Percentiles rank a stretch among this genome's conserved stretches.
Evolutionary conservation across 2,888 invertebrate genomes (phyloP).

Genomic region (Epinotia ramella): DNA sequence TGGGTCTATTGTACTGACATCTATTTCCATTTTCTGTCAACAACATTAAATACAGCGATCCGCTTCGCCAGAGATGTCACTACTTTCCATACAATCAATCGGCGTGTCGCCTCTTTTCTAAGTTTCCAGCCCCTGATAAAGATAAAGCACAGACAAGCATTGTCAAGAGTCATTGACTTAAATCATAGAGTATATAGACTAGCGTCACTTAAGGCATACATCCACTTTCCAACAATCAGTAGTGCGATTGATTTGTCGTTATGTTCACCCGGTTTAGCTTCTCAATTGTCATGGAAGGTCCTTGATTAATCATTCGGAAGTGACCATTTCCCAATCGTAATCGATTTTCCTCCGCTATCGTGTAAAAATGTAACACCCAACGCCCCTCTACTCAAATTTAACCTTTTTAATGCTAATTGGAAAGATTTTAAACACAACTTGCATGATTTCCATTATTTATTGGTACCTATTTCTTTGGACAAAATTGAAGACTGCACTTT

Average conservation of each 20-base stretch:
- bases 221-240: too few species aligned
- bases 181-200: too few species aligned
- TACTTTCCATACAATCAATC: too few species aligned
- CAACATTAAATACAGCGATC: too few species aligned
- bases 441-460: not conserved
- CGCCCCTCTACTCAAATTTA: not conserved
- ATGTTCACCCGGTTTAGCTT: not conserved
- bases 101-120: too few species aligned
- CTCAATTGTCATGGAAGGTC: not conserved
- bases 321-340: slow-evolving; percentile 1
- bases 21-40: too few species aligned
- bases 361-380: not conserved
- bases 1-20: too few species aligned
- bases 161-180: too few species aligned
- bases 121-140: too few species aligned
- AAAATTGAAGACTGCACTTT: not conserved
- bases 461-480: not conserved
- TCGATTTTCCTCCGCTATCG: not conserved
- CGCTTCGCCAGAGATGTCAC: too few species aligned
- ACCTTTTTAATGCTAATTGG: not conserved
- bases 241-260: not conserved
- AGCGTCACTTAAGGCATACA: too few species aligned
- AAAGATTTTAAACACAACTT: not conserved
- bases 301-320: not conserved
- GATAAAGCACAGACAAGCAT: too few species aligned